Evolutionary conservation across 2,797 vertebrate species (phyloP), one percentile per base, ranked within the genome.

Genomic region (Pseudochromis fuscus): DNA sequence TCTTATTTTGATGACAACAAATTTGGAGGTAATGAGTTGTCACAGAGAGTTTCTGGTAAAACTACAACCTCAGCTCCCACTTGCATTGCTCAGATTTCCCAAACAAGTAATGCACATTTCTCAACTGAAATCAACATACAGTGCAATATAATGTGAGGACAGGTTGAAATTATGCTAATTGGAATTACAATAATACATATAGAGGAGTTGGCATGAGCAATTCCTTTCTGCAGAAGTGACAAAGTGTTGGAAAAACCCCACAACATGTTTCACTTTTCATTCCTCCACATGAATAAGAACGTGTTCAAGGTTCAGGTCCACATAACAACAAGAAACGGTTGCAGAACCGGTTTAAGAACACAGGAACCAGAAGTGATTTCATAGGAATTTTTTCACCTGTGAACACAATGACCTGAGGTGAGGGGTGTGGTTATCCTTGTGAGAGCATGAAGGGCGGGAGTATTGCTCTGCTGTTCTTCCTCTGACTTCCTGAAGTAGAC

Each of bases 401-500:
- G 55, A 70, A 13, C 86, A 83, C 60, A 68, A 53, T 86, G 65
- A 78, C 72, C 68, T 35, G 57, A 25, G 15, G 64, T 70, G 27
- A 85, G 84, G 72, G 91, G 92, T 56, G 91, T 73, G 90, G 85
- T 23, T 51, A 58, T 84, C 64, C 28, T 13, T 9, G 59, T 65
- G 53, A 79, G 42, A 72, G 55, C 42, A 51, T 44, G 48, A 42
- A 53, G 72, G 56, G 74, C 4, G 67, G 77, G 71, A 79, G 74
- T 19, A 76, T 46, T 55, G 46, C 77, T 69, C 8, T 53, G 45
- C 35, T 56, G 9, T 65, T 74, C 45, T 38, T 71, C 35, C 61
- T 73, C 65, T 77, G 72, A 84, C 85, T 91, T 92, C 91, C 90
- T 91, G 85, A 77, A 85, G 38, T 61, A 35, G 79, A 57, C 23